Base-by-base conservation (phyloP, 2,888 invertebrate genomes). In the Patella depressa region DNA sequence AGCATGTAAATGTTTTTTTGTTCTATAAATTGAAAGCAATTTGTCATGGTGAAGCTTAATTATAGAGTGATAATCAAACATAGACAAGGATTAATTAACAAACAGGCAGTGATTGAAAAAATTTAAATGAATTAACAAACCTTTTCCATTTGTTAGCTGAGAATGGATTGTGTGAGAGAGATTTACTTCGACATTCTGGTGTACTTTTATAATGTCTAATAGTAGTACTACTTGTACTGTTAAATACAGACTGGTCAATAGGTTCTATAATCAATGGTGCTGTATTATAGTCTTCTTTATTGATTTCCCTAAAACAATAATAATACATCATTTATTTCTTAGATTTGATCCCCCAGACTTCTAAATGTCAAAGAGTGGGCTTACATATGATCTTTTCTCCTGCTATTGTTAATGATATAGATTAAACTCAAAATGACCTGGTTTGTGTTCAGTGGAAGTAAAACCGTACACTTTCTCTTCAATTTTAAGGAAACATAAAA, bases 181-280 rank as follows among this genome's bases (percentile, higher is more conserved):
- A 53, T 70, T 69, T 70, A 24, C 54, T 53, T 11, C 79, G 74
- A 57, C 80, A 79, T 57, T 86, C 81, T 70, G 88, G 87, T n/a
- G 86, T 87, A 77, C 87, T 87, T 70, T 84, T 80, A 34, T 80
- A 87, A 12, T 76, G 74, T 14, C 81, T 74, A 55, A 85, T 73
- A 1, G 78, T 75, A 17, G 78, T 79, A 29, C 76, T 78, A 55
- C 77, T 74, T 17, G 77, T 70, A 73, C 74, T 78, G 57, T 29
- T 45, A 45, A 72, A 71, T 24, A 74, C 59, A 45, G 74, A 69
- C 34, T 29, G 24, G 12, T 65, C 65, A 65, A 65, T 65, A 65
- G 65, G 24, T 24, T 24, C 65, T 24, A 11, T 65, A 19, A 24
- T 9, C 12, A 65, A 4, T 54, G 19, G 72, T 72, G 72, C 54